Evolutionary conservation across 2,113 vertebrate species (phyloP), one percentile per base, ranked within the genome.

Genomic region (Illadopsis cleaveri): DNA sequence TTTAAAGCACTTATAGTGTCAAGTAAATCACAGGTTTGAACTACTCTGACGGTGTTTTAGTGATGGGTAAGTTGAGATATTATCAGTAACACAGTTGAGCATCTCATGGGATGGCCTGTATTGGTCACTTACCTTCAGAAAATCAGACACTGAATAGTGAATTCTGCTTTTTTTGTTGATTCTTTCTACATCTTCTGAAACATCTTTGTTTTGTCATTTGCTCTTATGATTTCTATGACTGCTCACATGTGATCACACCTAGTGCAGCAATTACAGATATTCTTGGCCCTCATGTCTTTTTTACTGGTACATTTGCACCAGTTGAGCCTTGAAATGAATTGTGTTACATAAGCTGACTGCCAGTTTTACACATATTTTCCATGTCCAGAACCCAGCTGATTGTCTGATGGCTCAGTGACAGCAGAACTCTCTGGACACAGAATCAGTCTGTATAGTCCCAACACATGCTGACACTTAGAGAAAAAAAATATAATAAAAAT

Each of bases 201-300:
- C 4, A 69, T 24, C 20, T 70, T 64, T 48, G 30, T 47, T 80
- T 64, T 68, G 18, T 25, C 22, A 37, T 48, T 51, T 58, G 15
- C 35, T 64, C 5, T 84, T 51, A 44, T 0, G 16, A 73, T 56
- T 78, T 40, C 51, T 45, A 4, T 28, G 54, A 28, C 3, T 54
- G 33, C 35, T 80, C 66, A 64, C 16, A 85, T 0, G 1, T 45
- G 40, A 37, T 76, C 45, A 18, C 9, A 65, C 5, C 56, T 12
- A 20, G 31, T 18, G 23, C 2, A 42, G 27, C 21, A 92, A 51
- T 35, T 40, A 40, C 35, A 80, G 61, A 42, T 57, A 57, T 24
- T 61, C 35, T 35, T 10, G 25, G 18, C 7, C n/a, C 16, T 60
- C 3, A 0, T 1, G 1, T 45, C 13, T 18, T 72, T 76, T 30